Evolutionary conservation across 2,888 invertebrate genomes (phyloP), one percentile per base, ranked within the genome.

Genomic region (Eupithecia inturbata): DNA sequence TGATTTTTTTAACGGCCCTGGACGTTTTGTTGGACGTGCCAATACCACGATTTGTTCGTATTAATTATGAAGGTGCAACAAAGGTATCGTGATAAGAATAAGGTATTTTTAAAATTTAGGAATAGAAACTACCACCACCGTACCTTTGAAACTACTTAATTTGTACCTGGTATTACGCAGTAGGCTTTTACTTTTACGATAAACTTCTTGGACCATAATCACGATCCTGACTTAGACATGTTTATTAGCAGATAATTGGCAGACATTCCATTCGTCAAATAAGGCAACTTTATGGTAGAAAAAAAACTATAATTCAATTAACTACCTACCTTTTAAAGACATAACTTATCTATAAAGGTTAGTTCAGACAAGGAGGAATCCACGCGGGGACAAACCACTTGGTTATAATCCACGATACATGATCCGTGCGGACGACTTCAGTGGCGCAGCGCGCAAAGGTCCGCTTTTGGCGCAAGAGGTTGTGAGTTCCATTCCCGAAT

Each of bases 1-100:
- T 86, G 86, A 86, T 83, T 92, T 93, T 92, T 91, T 91, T 84
- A 85, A 84, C 83, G 81, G 83, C 84, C 89, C 91, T 92, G 91
- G 91, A 83, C 87, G 86, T 89, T 90, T 89, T 85, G 85, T 81
- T 81, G 86, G 86, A 92, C 93, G 94, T 94, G 93, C 88, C 90
- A 87, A 90, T 89, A 91, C 83, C 87, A 87, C 81, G 91, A 87
- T 87, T 85, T 84, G 85, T 85, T 62, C 26, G 57, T 84, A 87
- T 89, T 92, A 90, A 91, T 92, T 92, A 89, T 85, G 82, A 88
- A 89, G 89, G 89, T 66, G 67, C 64, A 62, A 62, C 62, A 16
- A 19, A 19, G 4, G 31, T 16, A 31, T 62, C 26, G 57, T 57
- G 53, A 53, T 53, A 12, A 6, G 1, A 12, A 3, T 22, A 53